Evolutionary conservation across 2,888 invertebrate genomes (phyloP), one percentile per base, ranked within the genome.

Genomic region (Nipponacmea schrenckii): DNA sequence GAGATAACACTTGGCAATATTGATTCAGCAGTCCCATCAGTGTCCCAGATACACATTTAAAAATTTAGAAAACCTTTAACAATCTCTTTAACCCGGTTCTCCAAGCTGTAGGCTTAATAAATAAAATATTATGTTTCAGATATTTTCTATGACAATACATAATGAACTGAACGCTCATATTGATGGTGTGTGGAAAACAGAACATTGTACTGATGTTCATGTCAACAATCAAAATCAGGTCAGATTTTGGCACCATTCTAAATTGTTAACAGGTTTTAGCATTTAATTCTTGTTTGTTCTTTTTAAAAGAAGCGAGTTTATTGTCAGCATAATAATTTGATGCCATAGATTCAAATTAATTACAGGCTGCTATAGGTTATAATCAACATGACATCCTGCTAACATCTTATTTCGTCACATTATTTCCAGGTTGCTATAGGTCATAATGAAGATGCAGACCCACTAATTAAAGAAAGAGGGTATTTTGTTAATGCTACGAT

Each of bases 371-470:
- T n/a, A n/a, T n/a, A n/a, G n/a, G n/a, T n/a, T n/a, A n/a, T n/a
- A n/a, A n/a, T n/a, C n/a, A n/a, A n/a, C n/a, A n/a, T n/a, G n/a
- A n/a, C n/a, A n/a, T n/a, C n/a, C n/a, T n/a, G n/a, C n/a, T n/a
- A n/a, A n/a, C n/a, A n/a, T 5, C 2, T 39, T 39, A 39, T 39
- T 39, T 1, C 10, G 39, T 39, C 10, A 31, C 31, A 7, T 2
- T 31, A 39, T 8, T 39, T 39, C 1, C 67, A 71, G 71, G 26
- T 39, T 31, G 71, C 67, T 26, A 67, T 71, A 15, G 67, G 71
- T 44, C 71, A 71, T 63, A 71, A 71, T 64, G 71, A 71, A 39
- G 71, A 71, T 39, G 46, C n/a, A 1, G 67, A 67, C 39, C 67
- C 71, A 12, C 64, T 67, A n/a, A 62, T 71, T 15, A 67, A 71